phyloP scores from a whole-genome alignment of 2,797 vertebrate species.

The Eospalax fontanierii region DNA sequence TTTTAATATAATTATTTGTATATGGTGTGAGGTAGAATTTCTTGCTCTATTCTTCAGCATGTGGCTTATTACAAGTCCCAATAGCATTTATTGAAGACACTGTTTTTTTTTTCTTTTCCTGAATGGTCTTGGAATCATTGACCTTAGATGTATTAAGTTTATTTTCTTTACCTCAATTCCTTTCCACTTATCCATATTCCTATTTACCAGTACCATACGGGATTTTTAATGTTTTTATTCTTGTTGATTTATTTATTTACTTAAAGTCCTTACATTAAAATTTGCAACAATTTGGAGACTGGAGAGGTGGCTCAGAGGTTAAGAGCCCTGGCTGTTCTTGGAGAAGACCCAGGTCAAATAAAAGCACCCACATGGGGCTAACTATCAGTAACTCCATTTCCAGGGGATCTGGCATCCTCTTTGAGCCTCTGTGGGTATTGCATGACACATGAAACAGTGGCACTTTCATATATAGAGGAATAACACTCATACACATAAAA shows the following conservation, averaged over 20 bases:
- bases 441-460: too few species aligned
- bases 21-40: neutral
- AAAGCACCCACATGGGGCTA: too few species aligned
- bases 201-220: neutral
- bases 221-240: neutral
- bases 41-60: neutral
- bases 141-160: neutral
- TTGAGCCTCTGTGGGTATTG: too few species aligned
- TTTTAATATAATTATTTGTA: slow-evolving; percentile 21
- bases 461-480: too few species aligned
- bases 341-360: too few species aligned
- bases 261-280: neutral
- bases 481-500: too few species aligned
- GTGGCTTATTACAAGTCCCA: neutral
- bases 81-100: slow-evolving; percentile 17
- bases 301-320: too few species aligned
- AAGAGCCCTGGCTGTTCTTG: too few species aligned
- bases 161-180: slow-evolving; percentile 21
- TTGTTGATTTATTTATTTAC: neutral
- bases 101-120: neutral
- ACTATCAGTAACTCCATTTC: too few species aligned
- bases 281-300: neutral
- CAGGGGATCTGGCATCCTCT: too few species aligned
- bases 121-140: neutral
- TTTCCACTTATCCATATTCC: neutral